Conservation (phyloP, 1,140 invertebrate species). For the Platyura marginata region DNA sequence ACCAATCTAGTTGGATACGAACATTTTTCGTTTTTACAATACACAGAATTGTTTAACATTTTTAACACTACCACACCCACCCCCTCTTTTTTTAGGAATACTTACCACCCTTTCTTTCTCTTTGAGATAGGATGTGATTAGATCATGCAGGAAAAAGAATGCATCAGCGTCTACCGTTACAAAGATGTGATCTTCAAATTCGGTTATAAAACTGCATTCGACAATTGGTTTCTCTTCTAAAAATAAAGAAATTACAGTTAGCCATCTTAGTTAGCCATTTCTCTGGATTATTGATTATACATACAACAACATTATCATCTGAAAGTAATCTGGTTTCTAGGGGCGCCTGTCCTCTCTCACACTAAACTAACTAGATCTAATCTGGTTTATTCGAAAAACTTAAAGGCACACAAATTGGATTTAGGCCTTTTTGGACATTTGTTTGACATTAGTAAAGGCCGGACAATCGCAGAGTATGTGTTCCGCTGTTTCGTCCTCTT, state of each 20-base stretch:
- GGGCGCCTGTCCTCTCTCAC: no score
- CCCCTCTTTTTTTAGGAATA: conserved; percentile 6
- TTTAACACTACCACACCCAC: not conserved
- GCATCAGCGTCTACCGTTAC: conserved; percentile 95
- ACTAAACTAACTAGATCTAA: no score
- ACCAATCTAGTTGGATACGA: conserved; percentile 11
- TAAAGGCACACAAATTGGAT: no score
- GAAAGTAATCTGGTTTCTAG: no score
- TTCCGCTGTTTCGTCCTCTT: no score
- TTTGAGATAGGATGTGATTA: conserved; percentile 88
- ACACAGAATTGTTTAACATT: not conserved
- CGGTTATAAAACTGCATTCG: conserved; percentile 92
- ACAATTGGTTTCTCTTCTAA: conserved; percentile 72
- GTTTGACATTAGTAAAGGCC: no score
- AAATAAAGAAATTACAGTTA: conserved; percentile 6
- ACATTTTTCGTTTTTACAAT: not conserved
- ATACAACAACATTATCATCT: not conserved
- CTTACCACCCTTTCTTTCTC: conserved; percentile 73
- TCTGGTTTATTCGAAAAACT: no score
- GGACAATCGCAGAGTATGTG: no score
- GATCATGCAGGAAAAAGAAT: conserved; percentile 92
- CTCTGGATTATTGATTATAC: not conserved
- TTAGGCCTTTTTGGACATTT: no score
- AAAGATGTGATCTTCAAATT: conserved; percentile 96
- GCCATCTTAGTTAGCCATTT: not conserved